Conservation (phyloP, 2,113 vertebrate genomes). For the Gobio gobio region DNA sequence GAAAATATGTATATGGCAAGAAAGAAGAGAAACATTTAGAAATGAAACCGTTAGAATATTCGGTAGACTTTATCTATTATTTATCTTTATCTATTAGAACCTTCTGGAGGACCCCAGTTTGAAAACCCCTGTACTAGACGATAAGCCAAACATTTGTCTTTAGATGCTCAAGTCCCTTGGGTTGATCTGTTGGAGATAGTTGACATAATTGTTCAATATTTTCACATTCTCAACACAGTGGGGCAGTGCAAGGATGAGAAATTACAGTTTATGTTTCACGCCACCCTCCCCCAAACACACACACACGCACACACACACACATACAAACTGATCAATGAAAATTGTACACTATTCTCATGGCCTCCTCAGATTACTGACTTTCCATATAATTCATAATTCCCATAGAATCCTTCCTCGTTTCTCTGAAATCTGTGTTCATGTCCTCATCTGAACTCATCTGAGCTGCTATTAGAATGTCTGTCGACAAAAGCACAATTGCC, state of each 20-base stretch:
- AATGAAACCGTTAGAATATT: too few relatives aligned
- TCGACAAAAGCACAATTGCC: slow-evolving; percentile 45
- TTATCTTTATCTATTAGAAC: too few relatives aligned
- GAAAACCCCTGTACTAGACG: not conserved
- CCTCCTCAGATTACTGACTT: not conserved
- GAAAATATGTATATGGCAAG: too few relatives aligned
- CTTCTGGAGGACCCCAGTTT: too few relatives aligned
- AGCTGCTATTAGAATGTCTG: slow-evolving; percentile 54
- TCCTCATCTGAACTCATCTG: slow-evolving; percentile 55
- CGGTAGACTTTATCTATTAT: too few relatives aligned
- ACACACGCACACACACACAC: not conserved
- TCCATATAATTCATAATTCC: not conserved
- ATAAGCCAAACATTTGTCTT: not conserved
- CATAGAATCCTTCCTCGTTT: not conserved
- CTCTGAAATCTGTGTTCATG: slow-evolving; percentile 30
- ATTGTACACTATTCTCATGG: not conserved
- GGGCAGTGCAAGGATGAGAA: slow-evolving; percentile 8
- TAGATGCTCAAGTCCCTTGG: not conserved
- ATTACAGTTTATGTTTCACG: not conserved
- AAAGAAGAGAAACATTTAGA: too few relatives aligned
- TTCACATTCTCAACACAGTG: slow-evolving; percentile 26
- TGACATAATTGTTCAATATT: not conserved
- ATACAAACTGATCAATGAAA: not conserved
- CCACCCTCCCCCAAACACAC: not conserved
- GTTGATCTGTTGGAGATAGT: not conserved